A percentile compares a stretch with the other conserved stretches of the same genome.
Evolutionary conservation across 92 coral and sea anemone genomes (phyloP).

Genomic region (Metridium senile): DNA sequence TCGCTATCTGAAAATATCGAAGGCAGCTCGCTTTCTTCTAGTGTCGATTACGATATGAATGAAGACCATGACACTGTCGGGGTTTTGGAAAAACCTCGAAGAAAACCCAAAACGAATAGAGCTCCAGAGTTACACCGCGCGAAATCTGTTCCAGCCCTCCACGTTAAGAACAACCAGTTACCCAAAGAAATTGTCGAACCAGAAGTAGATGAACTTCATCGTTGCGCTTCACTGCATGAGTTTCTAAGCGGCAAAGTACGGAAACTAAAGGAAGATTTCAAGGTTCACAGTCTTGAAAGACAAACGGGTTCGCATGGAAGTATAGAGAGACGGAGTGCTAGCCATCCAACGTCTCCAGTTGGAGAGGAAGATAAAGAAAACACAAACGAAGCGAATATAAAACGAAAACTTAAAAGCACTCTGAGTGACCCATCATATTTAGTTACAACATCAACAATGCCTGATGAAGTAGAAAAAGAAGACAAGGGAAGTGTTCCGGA

Average conservation of each 20-base stretch:
- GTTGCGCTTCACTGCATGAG: slow-evolving; percentile 59
- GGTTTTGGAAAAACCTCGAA: slow-evolving; percentile 4
- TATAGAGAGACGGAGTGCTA: background rate
- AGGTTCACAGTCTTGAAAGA: slow-evolving; percentile 15
- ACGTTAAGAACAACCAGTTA: background rate
- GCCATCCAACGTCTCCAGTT: slow-evolving; percentile 12
- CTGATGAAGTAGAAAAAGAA: slow-evolving; percentile 12
- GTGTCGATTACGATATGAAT: slow-evolving; percentile 4
- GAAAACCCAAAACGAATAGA: background rate
- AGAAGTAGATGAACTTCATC: slow-evolving; percentile 32
- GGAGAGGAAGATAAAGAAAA: slow-evolving; percentile 3
- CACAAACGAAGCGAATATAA: background rate
- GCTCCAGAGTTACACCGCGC: slow-evolving; percentile 50
- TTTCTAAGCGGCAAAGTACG: slow-evolving; percentile 40
- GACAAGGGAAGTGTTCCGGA: slow-evolving; percentile 34
- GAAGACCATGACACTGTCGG: slow-evolving; percentile 17
- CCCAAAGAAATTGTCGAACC: background rate
- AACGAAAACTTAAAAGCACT: slow-evolving; percentile 15
- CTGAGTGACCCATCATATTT: slow-evolving; percentile 19
- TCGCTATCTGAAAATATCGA: background rate
- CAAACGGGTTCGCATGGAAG: slow-evolving; percentile 12
- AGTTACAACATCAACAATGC: background rate
- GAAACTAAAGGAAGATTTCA: slow-evolving; percentile 25
- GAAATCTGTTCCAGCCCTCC: slow-evolving; percentile 44
- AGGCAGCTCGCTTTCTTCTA: slow-evolving; percentile 3